Percentiles rank a stretch among this genome's conserved stretches.
Evolutionary conservation across 2,113 vertebrate species (phyloP).

Genomic region (Colinus virginianus): DNA sequence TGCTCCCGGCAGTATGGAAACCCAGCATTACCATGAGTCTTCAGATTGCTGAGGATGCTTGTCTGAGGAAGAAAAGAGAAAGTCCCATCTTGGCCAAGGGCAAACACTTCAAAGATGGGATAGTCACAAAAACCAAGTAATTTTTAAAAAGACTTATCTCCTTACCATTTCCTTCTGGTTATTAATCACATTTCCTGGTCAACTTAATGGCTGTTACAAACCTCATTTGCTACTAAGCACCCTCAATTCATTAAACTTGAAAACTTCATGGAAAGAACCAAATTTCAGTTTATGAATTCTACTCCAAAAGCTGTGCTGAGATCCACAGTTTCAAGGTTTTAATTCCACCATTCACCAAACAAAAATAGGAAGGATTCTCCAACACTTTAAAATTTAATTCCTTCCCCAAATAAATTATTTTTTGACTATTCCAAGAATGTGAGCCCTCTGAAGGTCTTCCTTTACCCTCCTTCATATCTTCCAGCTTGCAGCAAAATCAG

Average conservation of each 20-base stretch:
- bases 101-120: background rate
- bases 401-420: background rate
- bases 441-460: background rate
- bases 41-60: background rate
- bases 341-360: background rate
- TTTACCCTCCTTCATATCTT: background rate
- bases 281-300: background rate
- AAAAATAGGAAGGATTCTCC: background rate
- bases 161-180: background rate
- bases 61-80: background rate
- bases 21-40: background rate
- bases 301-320: background rate
- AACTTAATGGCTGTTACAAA: background rate
- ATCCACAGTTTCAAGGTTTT: background rate
- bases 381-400: background rate
- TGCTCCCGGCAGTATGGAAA: background rate
- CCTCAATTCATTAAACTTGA: background rate
- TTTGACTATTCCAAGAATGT: background rate
- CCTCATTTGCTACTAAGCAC: background rate
- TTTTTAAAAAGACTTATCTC: background rate
- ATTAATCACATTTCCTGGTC: background rate
- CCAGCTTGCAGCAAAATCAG: background rate
- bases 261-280: rapidly evolving
- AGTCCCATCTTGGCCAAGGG: background rate
- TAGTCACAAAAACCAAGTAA: background rate